Percentiles rank a stretch among this genome's conserved stretches.
Conservation (phyloP, 2,797 vertebrate genomes). For the Cacajao melanocephalus region DNA sequence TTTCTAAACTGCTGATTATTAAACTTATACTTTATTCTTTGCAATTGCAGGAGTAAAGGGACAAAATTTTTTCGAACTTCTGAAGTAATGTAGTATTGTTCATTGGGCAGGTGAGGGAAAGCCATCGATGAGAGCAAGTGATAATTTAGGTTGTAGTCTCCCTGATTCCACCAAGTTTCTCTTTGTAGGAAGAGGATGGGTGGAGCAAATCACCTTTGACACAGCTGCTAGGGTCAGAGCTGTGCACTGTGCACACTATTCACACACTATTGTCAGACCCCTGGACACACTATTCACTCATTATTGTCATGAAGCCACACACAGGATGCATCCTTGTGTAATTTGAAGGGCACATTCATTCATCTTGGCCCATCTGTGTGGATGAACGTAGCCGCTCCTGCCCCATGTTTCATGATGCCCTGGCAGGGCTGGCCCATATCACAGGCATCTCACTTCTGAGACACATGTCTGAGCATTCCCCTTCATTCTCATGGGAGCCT, state of each 20-base stretch:
- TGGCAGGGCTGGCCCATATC: no score
- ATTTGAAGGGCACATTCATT: not conserved
- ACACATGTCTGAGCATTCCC: not conserved
- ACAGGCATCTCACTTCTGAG: not conserved
- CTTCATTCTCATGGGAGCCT: not conserved
- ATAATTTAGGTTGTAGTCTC: not conserved
- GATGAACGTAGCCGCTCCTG: not conserved
- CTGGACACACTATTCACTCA: not conserved
- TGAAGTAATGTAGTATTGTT: not conserved
- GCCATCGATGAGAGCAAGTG: not conserved
- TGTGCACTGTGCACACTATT: no score
- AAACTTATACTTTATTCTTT: not conserved
- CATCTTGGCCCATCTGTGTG: not conserved
- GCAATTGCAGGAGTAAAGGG: not conserved
- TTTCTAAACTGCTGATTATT: no score
- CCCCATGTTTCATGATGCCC: not conserved
- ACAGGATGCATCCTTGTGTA: not conserved
- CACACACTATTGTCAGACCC: not conserved
- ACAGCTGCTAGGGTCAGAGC: not conserved
- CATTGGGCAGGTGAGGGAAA: not conserved
- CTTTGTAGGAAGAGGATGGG: not conserved
- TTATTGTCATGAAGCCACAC: not conserved
- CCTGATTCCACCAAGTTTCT: not conserved
- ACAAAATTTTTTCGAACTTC: not conserved
- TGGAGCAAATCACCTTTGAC: not conserved